Conservation (phyloP, 1,140 invertebrate species). For the Druon quercuslanigerum region DNA sequence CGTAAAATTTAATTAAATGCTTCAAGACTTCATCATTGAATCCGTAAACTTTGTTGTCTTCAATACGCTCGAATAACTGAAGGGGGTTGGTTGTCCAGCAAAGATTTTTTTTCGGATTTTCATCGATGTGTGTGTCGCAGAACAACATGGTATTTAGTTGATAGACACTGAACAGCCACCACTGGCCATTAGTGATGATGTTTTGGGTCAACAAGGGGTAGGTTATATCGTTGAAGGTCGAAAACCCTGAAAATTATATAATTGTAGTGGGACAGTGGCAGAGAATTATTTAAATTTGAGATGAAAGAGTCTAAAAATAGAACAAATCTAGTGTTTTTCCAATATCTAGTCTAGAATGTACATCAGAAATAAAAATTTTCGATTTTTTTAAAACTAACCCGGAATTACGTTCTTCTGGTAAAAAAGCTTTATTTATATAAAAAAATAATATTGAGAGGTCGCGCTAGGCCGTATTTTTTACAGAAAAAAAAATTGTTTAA, state of each 20-base stretch:
- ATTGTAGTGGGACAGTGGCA: slow-evolving; percentile 3
- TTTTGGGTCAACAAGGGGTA: slow-evolving; percentile 92
- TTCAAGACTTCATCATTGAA: slow-evolving; percentile 89
- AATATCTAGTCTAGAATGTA: no score
- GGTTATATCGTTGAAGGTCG: slow-evolving; percentile 88
- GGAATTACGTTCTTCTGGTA: no score
- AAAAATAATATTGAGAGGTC: no score
- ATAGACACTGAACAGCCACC: slow-evolving; percentile 90
- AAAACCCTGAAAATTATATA: slow-evolving; percentile 82
- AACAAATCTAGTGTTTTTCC: neutral
- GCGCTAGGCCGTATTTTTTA: no score
- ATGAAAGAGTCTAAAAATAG: neutral
- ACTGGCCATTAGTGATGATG: slow-evolving; percentile 88
- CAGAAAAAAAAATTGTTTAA: no score
- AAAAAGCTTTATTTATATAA: no score
- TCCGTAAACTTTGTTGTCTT: slow-evolving; percentile 83
- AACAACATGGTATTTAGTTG: slow-evolving; percentile 91
- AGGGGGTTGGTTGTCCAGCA: slow-evolving; percentile 86
- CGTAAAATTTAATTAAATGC: slow-evolving; percentile 84
- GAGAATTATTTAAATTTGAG: no score
- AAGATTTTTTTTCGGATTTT: slow-evolving; percentile 85
- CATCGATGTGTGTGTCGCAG: slow-evolving; percentile 77
- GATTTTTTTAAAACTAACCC: no score
- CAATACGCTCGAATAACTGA: slow-evolving; percentile 85
- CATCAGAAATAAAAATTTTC: no score